phyloP scores from a whole-genome alignment of 1,140 invertebrate genomes.

The Battus philenor region DNA sequence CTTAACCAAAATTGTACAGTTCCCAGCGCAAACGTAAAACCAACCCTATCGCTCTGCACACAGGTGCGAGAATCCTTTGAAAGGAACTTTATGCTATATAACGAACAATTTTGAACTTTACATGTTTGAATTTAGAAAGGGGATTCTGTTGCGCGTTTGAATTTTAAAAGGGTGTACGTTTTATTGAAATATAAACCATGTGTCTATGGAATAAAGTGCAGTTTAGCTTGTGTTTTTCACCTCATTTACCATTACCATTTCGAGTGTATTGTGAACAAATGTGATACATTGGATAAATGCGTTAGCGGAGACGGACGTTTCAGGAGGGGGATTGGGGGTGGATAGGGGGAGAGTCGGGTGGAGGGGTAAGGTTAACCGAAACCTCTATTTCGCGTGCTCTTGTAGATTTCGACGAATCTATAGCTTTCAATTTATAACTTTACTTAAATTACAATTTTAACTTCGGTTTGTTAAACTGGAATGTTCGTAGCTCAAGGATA shows the following conservation, averaged over 20 bases:
- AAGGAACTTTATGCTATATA: not conserved
- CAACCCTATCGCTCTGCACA: no score
- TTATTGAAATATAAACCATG: conserved; percentile 8
- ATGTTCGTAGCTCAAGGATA: no score
- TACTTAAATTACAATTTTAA: no score
- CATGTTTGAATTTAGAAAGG: conserved; percentile 2
- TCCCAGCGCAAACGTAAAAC: no score
- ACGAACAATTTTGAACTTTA: conserved; percentile 1
- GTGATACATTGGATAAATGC: conserved; percentile 11
- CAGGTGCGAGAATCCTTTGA: conserved; percentile 20
- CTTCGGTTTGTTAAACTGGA: no score
- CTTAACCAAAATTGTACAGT: conserved; percentile 16
- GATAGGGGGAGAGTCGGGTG: not conserved
- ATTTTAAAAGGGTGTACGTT: not conserved
- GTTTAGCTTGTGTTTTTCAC: not conserved
- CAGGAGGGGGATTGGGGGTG: not conserved
- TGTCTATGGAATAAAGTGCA: not conserved
- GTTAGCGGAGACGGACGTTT: not conserved
- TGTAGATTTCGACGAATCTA: no score
- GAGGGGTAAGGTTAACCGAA: no score
- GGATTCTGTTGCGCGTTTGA: not conserved
- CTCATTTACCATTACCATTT: conserved; percentile 1
- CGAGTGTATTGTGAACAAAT: conserved; percentile 10
- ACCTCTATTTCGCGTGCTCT: no score
- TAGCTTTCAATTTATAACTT: no score